Conservation (phyloP, 1,140 invertebrate genomes). For the Zaprionus tsacasi region DNA sequence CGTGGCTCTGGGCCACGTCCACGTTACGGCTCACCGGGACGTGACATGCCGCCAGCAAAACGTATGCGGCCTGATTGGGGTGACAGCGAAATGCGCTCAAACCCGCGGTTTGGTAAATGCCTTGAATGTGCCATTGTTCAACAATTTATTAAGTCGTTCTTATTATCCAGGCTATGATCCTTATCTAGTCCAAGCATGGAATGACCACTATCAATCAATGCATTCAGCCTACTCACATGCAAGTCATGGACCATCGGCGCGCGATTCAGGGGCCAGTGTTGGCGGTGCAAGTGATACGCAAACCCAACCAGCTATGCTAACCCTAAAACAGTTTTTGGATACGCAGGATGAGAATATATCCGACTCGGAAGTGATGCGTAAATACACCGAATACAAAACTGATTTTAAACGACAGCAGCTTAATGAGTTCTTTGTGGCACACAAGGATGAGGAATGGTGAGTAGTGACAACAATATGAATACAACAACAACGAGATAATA, state of each 20-base stretch:
- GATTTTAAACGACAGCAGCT: conserved; percentile 98
- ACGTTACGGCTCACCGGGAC: conserved; percentile 90
- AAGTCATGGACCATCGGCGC: conserved; percentile 47
- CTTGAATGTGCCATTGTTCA: neutral
- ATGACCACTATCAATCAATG: conserved; percentile 83
- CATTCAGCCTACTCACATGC: conserved; percentile 81
- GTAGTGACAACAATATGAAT: conserved; percentile 66
- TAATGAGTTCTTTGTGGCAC: conserved; percentile 99
- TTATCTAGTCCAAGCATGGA: conserved; percentile 80
- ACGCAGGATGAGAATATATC: conserved; percentile 99
- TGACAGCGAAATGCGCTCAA: conserved; percentile 81
- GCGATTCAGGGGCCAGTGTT: conserved; percentile 45
- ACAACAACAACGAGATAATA: conserved; percentile 5
- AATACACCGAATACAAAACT: conserved; percentile 99
- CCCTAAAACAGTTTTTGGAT: conserved; percentile 98
- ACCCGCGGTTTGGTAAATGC: conserved; percentile 84
- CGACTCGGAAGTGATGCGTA: conserved; percentile 97
- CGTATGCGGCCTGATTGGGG: conserved; percentile 91
- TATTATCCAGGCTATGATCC: conserved; percentile 71
- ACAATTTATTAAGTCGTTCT: neutral
- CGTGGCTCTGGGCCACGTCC: conserved; percentile 85
- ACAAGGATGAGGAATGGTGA: conserved; percentile 99
- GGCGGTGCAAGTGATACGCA: conserved; percentile 56
- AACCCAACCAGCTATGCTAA: conserved; percentile 97
- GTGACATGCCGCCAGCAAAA: conserved; percentile 92